Base-by-base conservation (phyloP, 2,888 invertebrate species). In the Campoplex capitator region DNA sequence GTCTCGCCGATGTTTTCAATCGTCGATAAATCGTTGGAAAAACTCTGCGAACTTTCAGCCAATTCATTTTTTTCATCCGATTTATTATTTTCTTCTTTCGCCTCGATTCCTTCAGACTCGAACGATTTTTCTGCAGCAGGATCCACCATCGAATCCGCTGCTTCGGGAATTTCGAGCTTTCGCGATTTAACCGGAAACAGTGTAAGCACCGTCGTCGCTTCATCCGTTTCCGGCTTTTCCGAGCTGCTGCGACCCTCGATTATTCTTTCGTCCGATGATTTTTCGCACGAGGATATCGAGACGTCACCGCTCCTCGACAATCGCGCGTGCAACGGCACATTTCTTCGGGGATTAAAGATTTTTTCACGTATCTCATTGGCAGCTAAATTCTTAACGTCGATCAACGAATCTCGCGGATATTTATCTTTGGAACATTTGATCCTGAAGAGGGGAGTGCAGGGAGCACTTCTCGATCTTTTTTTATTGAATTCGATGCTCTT, bases 381-480 rank as follows among this genome's bases (percentile, higher is more conserved):
- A 1, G 56, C 67, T 3, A 54, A 48, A 4, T 28, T 54, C 70
- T 82, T 81, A 32, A 42, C 51, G 16, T 75, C 70, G 16, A 65
- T 65, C 13, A 75, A 18, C 1, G 82, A 84, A 78, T 84, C 78
- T n/a, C 81, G 73, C n/a, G 87, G 70, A 70, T 62, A 78, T 74
- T 81, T 87, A 18, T 86, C 58, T 51, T 86, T 83, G 11, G 84
- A 58, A 51, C 77, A 88, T 86, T 88, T 87, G 11, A 86, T 86
- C 74, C 73, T 83, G 38, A 88, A 88, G 2, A 88, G 62, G 11
- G 86, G 88, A 23, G 82, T 74, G 56, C 88, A 88, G 4, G 88
- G 88, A 8, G 84, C 88, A 70, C 88, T 88, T 45, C 79, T 82
- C 42, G 88, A 85, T 74, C 88, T 71, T 11, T 56, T 82, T 42